These are phyloP conservation scores for Harpalus rufipes DNA, from an alignment of 2,888 invertebrate genomes.

Conservation along the genomic window DNA sequence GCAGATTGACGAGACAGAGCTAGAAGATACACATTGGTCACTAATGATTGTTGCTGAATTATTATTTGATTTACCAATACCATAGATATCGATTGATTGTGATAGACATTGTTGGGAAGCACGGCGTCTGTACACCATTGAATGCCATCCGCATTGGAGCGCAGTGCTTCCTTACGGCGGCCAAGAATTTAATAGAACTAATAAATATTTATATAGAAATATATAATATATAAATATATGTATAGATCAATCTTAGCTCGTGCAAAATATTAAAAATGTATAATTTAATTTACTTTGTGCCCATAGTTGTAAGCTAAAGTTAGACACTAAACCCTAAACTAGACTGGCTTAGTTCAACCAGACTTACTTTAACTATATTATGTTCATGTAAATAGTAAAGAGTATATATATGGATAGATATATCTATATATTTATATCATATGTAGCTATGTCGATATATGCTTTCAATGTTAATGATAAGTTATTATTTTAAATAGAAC, in stretches of 20 bases:
- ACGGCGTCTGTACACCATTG: slow-evolving; percentile 57
- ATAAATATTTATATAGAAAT: slow-evolving; percentile 67
- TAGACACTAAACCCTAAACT: slow-evolving; percentile 72
- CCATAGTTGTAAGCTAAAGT: slow-evolving; percentile 78
- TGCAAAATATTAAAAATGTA: slow-evolving; percentile 74
- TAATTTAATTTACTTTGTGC: slow-evolving; percentile 77
- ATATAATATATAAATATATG: slow-evolving; percentile 67
- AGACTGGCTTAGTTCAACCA: slow-evolving; percentile 66
- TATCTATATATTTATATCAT: slow-evolving; percentile 68
- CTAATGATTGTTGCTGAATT: slow-evolving; percentile 55
- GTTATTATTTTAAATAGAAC: slow-evolving; percentile 65
- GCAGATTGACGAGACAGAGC: slow-evolving; percentile 46
- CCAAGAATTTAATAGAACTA: slow-evolving; percentile 66
- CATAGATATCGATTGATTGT: slow-evolving; percentile 61
- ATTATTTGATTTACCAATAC: slow-evolving; percentile 61
- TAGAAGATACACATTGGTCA: slow-evolving; percentile 57
- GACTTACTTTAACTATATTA: slow-evolving; percentile 66
- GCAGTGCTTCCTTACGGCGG: slow-evolving; percentile 66
- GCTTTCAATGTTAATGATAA: slow-evolving; percentile 72
- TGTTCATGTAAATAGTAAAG: slow-evolving; percentile 74
- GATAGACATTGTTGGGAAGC: slow-evolving; percentile 60
- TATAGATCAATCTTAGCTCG: slow-evolving; percentile 68
- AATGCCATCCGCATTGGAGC: slow-evolving; percentile 51
- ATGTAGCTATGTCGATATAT: slow-evolving; percentile 74
- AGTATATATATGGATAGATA: slow-evolving; percentile 75